phyloP scores from a whole-genome alignment of 2,888 invertebrate genomes.

The Scaeva pyrastri region DNA sequence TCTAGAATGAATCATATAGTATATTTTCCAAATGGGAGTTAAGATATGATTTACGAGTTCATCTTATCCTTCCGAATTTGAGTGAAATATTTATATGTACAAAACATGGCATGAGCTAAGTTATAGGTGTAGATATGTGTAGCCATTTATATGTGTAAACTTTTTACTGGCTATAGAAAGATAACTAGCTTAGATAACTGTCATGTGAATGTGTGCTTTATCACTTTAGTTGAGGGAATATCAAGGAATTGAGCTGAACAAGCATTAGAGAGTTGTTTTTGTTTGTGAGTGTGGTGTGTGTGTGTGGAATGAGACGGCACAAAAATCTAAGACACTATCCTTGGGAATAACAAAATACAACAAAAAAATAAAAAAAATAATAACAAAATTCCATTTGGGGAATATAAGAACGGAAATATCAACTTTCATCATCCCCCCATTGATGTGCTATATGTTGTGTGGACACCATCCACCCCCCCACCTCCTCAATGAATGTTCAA shows the following conservation, averaged over 20 bases:
- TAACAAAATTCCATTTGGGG: conserved; percentile 41
- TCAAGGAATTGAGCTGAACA: conserved; percentile 18
- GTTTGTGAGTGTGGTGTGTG: not conserved
- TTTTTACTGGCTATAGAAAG: conserved; percentile 16
- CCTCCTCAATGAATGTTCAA: conserved; percentile 44
- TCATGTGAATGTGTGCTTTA: conserved; percentile 47
- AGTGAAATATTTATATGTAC: conserved; percentile 24
- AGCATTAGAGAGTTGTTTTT: conserved; percentile 19
- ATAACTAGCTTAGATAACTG: conserved; percentile 19
- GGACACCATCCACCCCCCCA: conserved; percentile 28
- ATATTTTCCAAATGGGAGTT: conserved; percentile 21
- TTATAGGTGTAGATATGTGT: not conserved
- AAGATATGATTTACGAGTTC: conserved; percentile 54
- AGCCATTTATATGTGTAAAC: conserved; percentile 16
- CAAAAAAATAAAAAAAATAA: not conserved
- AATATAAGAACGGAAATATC: conserved; percentile 42
- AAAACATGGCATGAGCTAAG: not conserved
- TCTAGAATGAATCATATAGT: conserved; percentile 14
- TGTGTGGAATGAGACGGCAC: conserved; percentile 34
- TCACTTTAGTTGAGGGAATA: conserved; percentile 12
- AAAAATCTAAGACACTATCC: conserved; percentile 52
- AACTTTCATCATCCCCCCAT: conserved; percentile 24
- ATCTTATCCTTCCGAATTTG: conserved; percentile 15
- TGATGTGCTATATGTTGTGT: not conserved
- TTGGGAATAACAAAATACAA: conserved; percentile 10